A percentile compares a stretch with the other conserved stretches of the same genome.
phyloP scores from a whole-genome alignment of 2,888 invertebrate genomes.

The Tinea semifulvella region DNA sequence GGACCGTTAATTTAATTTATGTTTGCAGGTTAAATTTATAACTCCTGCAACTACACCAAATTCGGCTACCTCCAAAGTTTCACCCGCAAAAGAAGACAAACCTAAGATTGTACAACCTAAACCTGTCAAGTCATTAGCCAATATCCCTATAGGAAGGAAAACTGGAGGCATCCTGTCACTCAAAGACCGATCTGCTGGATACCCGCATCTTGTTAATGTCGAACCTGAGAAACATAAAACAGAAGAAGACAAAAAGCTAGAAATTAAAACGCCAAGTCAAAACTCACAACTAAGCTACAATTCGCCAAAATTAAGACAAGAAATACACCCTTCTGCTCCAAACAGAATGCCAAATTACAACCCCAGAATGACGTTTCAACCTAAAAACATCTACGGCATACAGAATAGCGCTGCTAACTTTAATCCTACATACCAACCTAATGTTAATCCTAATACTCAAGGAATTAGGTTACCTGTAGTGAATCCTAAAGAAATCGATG shows the following conservation, averaged over 20 bases:
- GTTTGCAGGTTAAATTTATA: conserved; percentile 62
- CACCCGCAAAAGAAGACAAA: conserved; percentile 32
- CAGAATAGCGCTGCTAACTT: conserved; percentile 38
- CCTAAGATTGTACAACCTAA: conserved; percentile 42
- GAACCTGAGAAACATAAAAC: conserved; percentile 37
- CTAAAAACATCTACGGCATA: conserved; percentile 35
- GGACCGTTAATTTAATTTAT: no score
- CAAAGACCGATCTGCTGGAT: conserved; percentile 60
- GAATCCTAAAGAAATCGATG: conserved; percentile 61
- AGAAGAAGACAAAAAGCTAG: conserved; percentile 44
- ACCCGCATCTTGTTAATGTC: conserved; percentile 55
- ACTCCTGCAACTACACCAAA: conserved; percentile 60
- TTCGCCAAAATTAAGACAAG: conserved; percentile 32
- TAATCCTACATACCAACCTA: conserved; percentile 33
- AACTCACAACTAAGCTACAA: conserved; percentile 26
- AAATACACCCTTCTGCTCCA: conserved; percentile 24
- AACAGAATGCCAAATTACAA: conserved; percentile 27
- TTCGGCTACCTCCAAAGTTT: conserved; percentile 27
- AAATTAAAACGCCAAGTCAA: conserved; percentile 24
- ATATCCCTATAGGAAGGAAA: conserved; percentile 50
- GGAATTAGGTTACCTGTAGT: conserved; percentile 54
- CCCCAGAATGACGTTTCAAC: conserved; percentile 31
- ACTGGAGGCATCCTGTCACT: conserved; percentile 62
- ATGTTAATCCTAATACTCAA: conserved; percentile 27
- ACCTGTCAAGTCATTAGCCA: conserved; percentile 45